Conservation (phyloP, 53 echinoderm and acorn worm genomes). For the Apostichopus leukothele region DNA sequence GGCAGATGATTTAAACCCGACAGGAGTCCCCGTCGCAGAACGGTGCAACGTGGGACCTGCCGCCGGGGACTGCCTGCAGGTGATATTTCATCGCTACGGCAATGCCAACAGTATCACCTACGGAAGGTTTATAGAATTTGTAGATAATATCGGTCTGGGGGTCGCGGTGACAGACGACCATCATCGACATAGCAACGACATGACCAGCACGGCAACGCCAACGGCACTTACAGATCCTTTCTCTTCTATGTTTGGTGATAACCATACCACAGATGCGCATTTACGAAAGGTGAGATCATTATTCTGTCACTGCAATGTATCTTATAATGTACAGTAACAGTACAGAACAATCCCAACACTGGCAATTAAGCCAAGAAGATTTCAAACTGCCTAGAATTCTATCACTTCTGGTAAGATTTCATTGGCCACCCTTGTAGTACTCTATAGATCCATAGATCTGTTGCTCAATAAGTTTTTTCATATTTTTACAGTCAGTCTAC, state of each 20-base stretch:
- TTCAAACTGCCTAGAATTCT: no score
- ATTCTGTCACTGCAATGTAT: background rate
- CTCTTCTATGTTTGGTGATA: background rate
- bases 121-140: conserved; percentile 56
- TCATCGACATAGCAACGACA: background rate
- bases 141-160: conserved; percentile 75
- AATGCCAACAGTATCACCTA: conserved; percentile 46
- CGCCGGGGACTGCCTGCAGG: conserved; percentile 61
- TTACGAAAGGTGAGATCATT: background rate
- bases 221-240: background rate
- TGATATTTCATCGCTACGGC: conserved; percentile 71
- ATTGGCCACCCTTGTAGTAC: no score
- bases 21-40: background rate
- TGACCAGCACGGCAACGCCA: background rate
- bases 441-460: no score
- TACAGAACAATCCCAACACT: no score
- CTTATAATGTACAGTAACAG: no score
- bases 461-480: no score
- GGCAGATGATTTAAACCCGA: background rate
- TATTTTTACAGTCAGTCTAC: no score
- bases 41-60: background rate
- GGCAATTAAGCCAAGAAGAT: no score
- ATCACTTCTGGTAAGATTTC: no score
- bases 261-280: conserved; percentile 30
- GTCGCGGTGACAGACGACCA: background rate